Evolutionary conservation across 2,797 vertebrate species (phyloP).

Genomic region (Linurgus olivaceus): DNA sequence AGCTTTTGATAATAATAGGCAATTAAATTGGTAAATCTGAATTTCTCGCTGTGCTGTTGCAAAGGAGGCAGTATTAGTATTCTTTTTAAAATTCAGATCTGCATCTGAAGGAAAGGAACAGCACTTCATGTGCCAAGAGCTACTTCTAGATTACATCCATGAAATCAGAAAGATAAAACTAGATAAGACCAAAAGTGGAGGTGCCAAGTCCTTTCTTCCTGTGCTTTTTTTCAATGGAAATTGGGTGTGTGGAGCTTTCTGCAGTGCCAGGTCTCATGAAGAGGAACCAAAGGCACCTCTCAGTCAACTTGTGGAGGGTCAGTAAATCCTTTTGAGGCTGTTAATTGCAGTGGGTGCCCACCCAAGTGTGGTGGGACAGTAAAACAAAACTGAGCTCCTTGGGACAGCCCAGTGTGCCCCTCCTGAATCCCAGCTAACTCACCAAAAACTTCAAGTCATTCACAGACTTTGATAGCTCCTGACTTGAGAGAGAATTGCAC

Average conservation of each 20-base stretch:
- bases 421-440: background rate
- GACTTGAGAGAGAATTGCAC: background rate
- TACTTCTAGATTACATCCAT: background rate
- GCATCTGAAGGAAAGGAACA: background rate
- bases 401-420: background rate
- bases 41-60: background rate
- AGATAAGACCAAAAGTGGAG: background rate
- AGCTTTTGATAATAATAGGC: conserved; percentile 45
- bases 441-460: background rate
- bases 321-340: background rate
- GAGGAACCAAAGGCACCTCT: background rate
- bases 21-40: conserved; percentile 44
- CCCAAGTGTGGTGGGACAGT: background rate
- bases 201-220: background rate
- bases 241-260: background rate
- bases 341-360: background rate
- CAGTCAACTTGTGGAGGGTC: background rate
- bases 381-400: background rate
- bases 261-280: background rate
- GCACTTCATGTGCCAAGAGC: conserved; percentile 6
- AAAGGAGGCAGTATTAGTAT: background rate
- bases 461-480: background rate
- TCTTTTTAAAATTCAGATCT: conserved; percentile 30
- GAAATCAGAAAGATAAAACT: conserved; percentile 42
- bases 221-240: background rate